These are phyloP conservation scores for Eonycteris spelaea DNA, from an alignment of 2,113 vertebrate genomes.

Conservation along the genomic window DNA sequence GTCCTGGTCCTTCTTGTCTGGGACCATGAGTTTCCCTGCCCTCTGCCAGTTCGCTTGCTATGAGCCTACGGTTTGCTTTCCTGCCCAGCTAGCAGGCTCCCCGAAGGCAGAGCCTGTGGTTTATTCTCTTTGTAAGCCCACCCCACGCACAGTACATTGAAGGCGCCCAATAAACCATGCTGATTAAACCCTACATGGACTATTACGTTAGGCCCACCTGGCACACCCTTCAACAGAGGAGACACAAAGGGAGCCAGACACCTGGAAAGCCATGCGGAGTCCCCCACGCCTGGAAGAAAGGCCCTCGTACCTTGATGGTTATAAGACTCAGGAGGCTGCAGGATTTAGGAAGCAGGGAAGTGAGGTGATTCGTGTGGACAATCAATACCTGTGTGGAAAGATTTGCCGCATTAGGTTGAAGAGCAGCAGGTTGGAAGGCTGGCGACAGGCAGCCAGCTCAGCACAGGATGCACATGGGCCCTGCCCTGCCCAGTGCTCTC, in stretches of 20 bases:
- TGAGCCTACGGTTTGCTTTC: background rate
- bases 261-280: background rate
- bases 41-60: background rate
- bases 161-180: background rate
- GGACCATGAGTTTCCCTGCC: background rate
- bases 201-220: fast-evolving
- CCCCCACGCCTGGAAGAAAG: background rate
- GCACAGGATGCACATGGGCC: fast-evolving
- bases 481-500: fast-evolving
- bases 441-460: fast-evolving
- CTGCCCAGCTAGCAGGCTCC: background rate
- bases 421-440: background rate
- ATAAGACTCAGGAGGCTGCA: conserved; percentile 85
- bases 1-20: no score
- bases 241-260: fast-evolving
- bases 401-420: background rate
- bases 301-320: conserved; percentile 89
- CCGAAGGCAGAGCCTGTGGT: background rate
- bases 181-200: background rate
- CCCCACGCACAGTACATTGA: no score
- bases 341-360: conserved; percentile 89
- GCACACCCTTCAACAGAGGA: background rate
- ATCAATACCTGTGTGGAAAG: conserved; percentile 88
- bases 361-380: conserved; percentile 90
- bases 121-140: background rate